These are phyloP conservation scores for Microctenopoma stevenorrisi DNA, from an alignment of 2,797 vertebrate species.

Conservation along the genomic window DNA sequence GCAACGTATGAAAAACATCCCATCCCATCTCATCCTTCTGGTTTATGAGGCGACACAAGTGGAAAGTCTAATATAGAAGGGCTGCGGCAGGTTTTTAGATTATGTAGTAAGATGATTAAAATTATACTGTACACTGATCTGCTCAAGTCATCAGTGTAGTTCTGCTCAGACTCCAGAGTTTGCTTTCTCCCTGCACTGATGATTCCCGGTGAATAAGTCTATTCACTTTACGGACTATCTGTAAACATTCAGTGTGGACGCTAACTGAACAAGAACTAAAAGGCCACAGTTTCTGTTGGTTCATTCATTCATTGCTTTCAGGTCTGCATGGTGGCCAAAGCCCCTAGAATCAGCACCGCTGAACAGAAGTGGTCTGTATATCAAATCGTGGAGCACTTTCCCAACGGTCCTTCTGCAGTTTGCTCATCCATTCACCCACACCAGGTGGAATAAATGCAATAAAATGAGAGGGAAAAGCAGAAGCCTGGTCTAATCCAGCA, in stretches of 20 bases:
- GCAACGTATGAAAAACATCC: conserved; percentile 13
- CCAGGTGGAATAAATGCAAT: conserved; percentile 32
- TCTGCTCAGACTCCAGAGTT: too few species aligned
- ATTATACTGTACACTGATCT: too few species aligned
- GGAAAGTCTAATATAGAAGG: not conserved
- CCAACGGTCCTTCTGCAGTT: conserved; percentile 11
- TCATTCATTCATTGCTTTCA: not conserved
- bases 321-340: not conserved
- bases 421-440: conserved; percentile 30
- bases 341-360: not conserved
- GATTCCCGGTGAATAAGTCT: not conserved
- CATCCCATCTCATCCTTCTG: conserved; percentile 17
- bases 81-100: not conserved
- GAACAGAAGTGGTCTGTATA: conserved; percentile 18
- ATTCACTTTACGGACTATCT: not conserved
- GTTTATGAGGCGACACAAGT: conserved; percentile 8
- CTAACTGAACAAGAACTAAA: too few species aligned
- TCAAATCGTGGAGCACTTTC: conserved; percentile 5
- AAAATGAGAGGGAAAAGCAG: conserved; percentile 18
- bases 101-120: not conserved
- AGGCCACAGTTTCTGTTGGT: not conserved
- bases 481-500: conserved; percentile 46
- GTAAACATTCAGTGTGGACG: not conserved
- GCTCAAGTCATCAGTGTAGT: too few species aligned
- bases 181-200: not conserved